Base-by-base conservation (phyloP, 2,888 invertebrate genomes). In the Leucoma salicis region DNA sequence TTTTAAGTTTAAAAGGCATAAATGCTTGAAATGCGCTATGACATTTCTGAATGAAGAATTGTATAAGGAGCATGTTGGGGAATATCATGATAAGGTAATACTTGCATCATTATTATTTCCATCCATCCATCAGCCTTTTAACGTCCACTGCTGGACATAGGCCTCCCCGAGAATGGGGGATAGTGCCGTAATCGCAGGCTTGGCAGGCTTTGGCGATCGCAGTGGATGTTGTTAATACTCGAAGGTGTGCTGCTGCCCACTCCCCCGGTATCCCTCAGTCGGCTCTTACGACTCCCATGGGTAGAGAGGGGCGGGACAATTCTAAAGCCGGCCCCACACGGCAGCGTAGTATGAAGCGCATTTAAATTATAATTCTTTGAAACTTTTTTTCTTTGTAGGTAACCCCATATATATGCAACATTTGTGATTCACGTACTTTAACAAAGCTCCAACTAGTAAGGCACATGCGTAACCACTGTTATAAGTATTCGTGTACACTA, bases 381-480 rank as follows among this genome's bases (percentile, higher is more conserved):
- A n/a, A n/a, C n/a, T n/a, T n/a, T n/a, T 7, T 31, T 13, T 4
- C 14, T 15, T 64, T 64, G 2, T 49, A 70, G 71, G 1, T 12
- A 41, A 44, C 40, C 2, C 21, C 28, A 5, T 65, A 49, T 16
- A 35, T 35, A 10, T 74, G 74, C 44, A 66, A 67, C 28, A 41
- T 71, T n/a, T 74, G 74, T 33, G 36, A 46, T 0, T 41, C 48
- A 13, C 44, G 14, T 3, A 29, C 49, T 1, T 14, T 24, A 0
- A 31, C 36, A 2, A 71, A 66, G 18, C 28, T 28, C 1, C 16
- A 46, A 0, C 42, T 72, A 1, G 12, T 16, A 1, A 7, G 10
- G 0, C 74, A 74, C 28, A 16, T 71, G 2, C 10, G n/a, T 0
- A 29, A 14, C 0, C 74, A 74, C 33, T 63, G 53, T n/a, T 6